Conservation (phyloP, 2,888 invertebrate genomes). For the Chaetogeoica ovagalla region DNA sequence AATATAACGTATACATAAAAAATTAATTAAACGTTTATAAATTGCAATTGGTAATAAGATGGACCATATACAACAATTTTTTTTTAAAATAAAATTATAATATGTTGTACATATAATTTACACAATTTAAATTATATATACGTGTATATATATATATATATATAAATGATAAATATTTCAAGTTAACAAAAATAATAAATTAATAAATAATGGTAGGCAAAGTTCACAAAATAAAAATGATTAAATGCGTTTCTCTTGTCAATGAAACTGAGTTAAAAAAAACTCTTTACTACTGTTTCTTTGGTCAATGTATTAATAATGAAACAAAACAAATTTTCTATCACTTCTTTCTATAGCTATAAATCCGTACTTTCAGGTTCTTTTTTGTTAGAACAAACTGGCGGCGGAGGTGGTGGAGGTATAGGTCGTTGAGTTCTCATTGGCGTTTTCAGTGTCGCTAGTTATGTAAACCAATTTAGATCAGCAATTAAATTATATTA, state of each 20-base stretch:
- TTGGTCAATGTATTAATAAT: constrained; percentile 48
- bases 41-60: constrained; percentile 8
- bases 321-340: constrained; percentile 44
- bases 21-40: constrained; percentile 4
- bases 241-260: constrained; percentile 40
- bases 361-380: constrained; percentile 49
- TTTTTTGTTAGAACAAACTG: constrained; percentile 45
- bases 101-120: constrained; percentile 6
- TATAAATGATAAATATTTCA: constrained; percentile 43
- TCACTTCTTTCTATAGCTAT: constrained; percentile 3
- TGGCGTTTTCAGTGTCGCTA: constrained; percentile 30
- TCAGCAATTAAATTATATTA: neutral
- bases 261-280: constrained; percentile 23
- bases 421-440: constrained; percentile 56
- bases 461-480: constrained; percentile 19
- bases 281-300: constrained; percentile 24
- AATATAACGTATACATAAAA: constrained; percentile 2
- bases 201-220: constrained; percentile 49
- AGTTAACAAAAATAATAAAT: constrained; percentile 49
- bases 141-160: constrained; percentile 16
- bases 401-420: constrained; percentile 56
- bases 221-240: constrained; percentile 41
- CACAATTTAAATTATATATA: constrained; percentile 29
- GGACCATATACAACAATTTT: constrained; percentile 12
- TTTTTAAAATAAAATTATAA: constrained; percentile 9